Evolutionary conservation across 2,888 invertebrate genomes (phyloP).

Genomic region (Cephus pulcher): DNA sequence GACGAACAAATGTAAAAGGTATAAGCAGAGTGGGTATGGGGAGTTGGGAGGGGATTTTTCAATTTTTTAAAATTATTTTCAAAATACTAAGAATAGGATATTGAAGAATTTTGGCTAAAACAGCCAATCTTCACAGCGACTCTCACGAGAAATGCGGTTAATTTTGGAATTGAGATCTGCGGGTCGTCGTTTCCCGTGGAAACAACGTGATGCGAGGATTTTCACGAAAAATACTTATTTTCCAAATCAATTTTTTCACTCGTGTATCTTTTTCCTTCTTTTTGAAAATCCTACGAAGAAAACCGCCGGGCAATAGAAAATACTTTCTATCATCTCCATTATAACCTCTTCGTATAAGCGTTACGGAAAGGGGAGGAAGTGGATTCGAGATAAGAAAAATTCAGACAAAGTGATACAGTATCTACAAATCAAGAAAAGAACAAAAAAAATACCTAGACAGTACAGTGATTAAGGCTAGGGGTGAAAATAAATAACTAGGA

Average conservation of each 20-base stretch:
- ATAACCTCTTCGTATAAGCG: not conserved
- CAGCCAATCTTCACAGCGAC: not conserved
- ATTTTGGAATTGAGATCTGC: conserved; percentile 22
- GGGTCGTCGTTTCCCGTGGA: not conserved
- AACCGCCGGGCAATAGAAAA: not conserved
- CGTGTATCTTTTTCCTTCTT: not conserved
- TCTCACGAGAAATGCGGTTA: not conserved
- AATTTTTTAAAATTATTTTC: conserved; percentile 12
- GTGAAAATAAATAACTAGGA: conserved; percentile 12
- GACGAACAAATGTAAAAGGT: not conserved
- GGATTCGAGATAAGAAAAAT: not conserved
- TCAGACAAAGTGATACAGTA: not conserved
- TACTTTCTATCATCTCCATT: not conserved
- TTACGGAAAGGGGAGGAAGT: not conserved
- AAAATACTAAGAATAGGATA: conserved; percentile 8
- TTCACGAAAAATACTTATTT: not conserved
- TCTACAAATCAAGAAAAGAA: not conserved
- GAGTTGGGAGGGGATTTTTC: not conserved
- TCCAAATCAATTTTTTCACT: not conserved
- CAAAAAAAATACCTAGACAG: conserved; percentile 12
- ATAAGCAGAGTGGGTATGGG: not conserved
- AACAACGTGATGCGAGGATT: not conserved
- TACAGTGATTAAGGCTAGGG: conserved; percentile 13
- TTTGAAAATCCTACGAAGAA: not conserved
- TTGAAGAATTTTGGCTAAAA: conserved; percentile 8